A percentile compares a stretch with the other conserved stretches of the same genome.
These are phyloP conservation scores for Watsonalla cultraria DNA, from an alignment of 2,888 invertebrate genomes.

Conservation along the genomic window DNA sequence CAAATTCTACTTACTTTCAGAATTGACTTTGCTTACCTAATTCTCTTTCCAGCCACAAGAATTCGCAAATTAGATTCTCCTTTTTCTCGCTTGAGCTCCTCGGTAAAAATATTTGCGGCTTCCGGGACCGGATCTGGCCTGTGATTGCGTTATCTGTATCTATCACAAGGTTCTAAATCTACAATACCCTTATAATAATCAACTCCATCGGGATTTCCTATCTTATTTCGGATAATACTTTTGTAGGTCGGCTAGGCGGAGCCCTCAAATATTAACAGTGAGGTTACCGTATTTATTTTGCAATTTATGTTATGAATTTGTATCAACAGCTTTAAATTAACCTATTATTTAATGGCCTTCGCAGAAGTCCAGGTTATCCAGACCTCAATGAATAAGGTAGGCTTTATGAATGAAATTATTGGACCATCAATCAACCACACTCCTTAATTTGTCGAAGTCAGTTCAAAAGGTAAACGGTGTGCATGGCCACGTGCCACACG, in stretches of 20 bases:
- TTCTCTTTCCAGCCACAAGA: constrained; percentile 66
- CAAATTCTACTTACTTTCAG: constrained; percentile 75
- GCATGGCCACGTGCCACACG: constrained; percentile 60
- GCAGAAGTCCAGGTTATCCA: no score
- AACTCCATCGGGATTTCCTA: constrained; percentile 19
- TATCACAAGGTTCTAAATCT: constrained; percentile 31
- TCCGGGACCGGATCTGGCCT: constrained; percentile 47
- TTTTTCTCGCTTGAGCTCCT: constrained; percentile 47
- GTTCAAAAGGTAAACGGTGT: constrained; percentile 30
- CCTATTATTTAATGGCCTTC: no score
- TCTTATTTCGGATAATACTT: constrained; percentile 8
- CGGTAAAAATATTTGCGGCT: constrained; percentile 55
- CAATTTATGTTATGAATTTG: no score
- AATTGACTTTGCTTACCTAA: constrained; percentile 75
- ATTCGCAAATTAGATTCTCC: constrained; percentile 73
- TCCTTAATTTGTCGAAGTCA: neutral
- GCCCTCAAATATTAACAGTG: no score
- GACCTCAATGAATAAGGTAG: no score
- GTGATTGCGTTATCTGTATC: constrained; percentile 41
- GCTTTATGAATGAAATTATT: no score
- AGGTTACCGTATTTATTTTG: no score
- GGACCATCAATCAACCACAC: no score
- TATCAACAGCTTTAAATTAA: no score
- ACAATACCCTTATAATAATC: constrained; percentile 27
- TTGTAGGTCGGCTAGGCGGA: constrained; percentile 7